These are phyloP conservation scores for Elegia similella DNA, from an alignment of 2,888 invertebrate species.

Conservation along the genomic window DNA sequence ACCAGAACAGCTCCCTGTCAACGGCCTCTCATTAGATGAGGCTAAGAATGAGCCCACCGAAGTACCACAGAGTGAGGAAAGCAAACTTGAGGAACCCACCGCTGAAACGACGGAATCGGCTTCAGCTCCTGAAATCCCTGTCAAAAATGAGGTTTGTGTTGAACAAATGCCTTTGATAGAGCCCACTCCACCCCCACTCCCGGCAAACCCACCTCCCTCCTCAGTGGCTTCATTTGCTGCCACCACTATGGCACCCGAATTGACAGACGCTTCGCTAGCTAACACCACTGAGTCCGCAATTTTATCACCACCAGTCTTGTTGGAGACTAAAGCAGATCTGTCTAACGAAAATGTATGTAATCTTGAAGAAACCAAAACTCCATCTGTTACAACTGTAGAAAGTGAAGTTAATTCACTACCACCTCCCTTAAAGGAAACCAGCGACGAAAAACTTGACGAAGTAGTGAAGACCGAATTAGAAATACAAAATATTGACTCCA, in stretches of 20 bases:
- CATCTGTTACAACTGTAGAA: slow-evolving; percentile 27
- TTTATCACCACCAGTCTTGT: slow-evolving; percentile 47
- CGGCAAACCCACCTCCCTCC: slow-evolving; percentile 87
- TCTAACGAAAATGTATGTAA: slow-evolving; percentile 36
- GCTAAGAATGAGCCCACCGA: slow-evolving; percentile 48
- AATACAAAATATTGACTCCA: background rate
- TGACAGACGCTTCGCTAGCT: slow-evolving; percentile 68
- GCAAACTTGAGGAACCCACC: slow-evolving; percentile 55
- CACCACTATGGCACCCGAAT: slow-evolving; percentile 83
- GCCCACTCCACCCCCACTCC: slow-evolving; percentile 87
- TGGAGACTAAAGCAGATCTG: slow-evolving; percentile 43
- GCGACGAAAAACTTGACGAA: slow-evolving; percentile 26
- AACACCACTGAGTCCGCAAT: slow-evolving; percentile 62
- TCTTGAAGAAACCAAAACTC: slow-evolving; percentile 26
- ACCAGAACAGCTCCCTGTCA: slow-evolving; percentile 66
- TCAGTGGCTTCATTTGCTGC: slow-evolving; percentile 88
- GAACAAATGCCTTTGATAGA: slow-evolving; percentile 83
- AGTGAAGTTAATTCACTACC: slow-evolving; percentile 30
- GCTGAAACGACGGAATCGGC: slow-evolving; percentile 58
- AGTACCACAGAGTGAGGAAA: slow-evolving; percentile 47
- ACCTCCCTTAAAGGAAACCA: slow-evolving; percentile 37
- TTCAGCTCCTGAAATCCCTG: slow-evolving; percentile 68
- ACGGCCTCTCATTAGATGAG: slow-evolving; percentile 67
- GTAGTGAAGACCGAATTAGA: slow-evolving; percentile 11
- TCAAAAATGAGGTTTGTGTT: slow-evolving; percentile 80